phyloP scores from a whole-genome alignment of 2,113 vertebrate genomes.

The Hoplias malabaricus region DNA sequence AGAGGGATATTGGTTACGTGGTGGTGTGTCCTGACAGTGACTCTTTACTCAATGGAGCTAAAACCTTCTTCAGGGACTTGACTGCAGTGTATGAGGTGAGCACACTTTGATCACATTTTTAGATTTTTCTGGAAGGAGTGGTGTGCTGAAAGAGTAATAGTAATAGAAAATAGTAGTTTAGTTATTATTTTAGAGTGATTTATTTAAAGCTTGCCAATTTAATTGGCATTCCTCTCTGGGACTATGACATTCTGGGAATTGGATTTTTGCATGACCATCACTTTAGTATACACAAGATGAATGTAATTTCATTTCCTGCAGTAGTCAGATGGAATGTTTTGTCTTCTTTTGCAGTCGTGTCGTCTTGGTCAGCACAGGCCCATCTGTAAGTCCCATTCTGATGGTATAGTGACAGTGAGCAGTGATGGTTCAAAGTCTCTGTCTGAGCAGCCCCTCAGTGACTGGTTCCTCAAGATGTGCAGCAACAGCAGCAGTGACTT shows the following conservation, averaged over 20 bases:
- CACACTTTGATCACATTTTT: neutral
- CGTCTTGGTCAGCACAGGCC: constrained; percentile 94
- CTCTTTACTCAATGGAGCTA: constrained; percentile 93
- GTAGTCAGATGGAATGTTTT: neutral
- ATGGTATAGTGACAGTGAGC: constrained; percentile 91
- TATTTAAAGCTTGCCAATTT: too few species aligned
- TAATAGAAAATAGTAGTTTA: too few species aligned
- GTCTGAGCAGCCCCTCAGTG: constrained; percentile 87
- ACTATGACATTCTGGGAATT: too few species aligned
- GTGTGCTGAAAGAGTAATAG: too few species aligned
- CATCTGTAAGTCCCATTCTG: constrained; percentile 87
- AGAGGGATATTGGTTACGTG: constrained; percentile 94
- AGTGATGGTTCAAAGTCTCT: constrained; percentile 82
- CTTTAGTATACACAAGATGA: too few species aligned
- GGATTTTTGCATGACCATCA: too few species aligned
- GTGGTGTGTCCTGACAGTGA: constrained; percentile 98
- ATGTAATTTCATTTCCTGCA: neutral
- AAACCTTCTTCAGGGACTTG: constrained; percentile 94
- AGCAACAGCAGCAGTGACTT: constrained; percentile 85
- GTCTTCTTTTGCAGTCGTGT: constrained; percentile 78
- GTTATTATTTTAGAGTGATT: too few species aligned
- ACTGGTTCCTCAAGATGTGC: constrained; percentile 92
- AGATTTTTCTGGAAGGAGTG: neutral
- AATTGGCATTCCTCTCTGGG: too few species aligned
- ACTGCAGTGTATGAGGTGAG: constrained; percentile 94